Percentiles rank a stretch among this genome's conserved stretches.
Conservation (phyloP, 2,888 invertebrate genomes). For the Imbricaverruca yamaguchii region DNA sequence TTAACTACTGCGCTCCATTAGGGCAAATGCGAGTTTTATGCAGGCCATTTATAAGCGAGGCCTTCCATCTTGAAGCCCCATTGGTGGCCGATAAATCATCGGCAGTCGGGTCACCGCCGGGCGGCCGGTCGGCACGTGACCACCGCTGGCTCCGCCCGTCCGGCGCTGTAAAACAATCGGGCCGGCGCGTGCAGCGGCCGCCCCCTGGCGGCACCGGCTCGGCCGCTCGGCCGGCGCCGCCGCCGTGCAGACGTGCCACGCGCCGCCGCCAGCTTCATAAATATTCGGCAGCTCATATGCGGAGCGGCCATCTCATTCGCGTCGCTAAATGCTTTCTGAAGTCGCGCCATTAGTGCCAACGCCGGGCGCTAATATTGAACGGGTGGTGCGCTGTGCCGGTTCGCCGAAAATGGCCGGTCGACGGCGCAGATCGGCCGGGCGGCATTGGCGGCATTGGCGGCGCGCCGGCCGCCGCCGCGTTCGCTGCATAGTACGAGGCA, state of each 20-base stretch:
- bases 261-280: not conserved
- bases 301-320: conserved; percentile 8
- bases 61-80: conserved; percentile 19
- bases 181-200: not conserved
- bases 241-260: not conserved
- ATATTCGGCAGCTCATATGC: conserved; percentile 12
- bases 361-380: not conserved
- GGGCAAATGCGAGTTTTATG: conserved; percentile 22
- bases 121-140: not conserved
- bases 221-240: not conserved
- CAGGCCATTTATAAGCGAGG: conserved; percentile 14
- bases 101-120: not conserved
- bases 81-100: conserved; percentile 13
- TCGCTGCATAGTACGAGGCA: not conserved
- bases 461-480: not conserved
- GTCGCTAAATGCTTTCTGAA: conserved; percentile 18
- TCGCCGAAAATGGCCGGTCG: not conserved
- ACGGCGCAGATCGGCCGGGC: not conserved
- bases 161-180: not conserved
- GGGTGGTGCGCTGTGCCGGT: not conserved
- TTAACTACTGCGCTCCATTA: conserved; percentile 18
- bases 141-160: not conserved
- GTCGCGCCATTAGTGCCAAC: not conserved
- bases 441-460: not conserved
- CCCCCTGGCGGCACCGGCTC: not conserved